These are phyloP conservation scores for Prosapia bicincta DNA, from an alignment of 2,888 invertebrate genomes.

Conservation along the genomic window DNA sequence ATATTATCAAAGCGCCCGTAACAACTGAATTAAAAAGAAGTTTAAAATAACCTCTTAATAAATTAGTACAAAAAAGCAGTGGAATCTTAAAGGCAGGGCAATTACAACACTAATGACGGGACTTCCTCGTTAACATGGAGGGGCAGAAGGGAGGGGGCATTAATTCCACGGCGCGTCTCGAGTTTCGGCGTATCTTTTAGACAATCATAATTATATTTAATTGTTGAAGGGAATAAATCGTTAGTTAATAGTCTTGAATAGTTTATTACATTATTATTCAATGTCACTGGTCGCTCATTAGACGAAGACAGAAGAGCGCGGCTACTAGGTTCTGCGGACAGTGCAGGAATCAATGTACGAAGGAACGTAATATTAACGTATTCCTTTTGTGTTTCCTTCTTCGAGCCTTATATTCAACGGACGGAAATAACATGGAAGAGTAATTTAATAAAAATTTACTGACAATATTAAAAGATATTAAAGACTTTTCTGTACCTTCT, in stretches of 20 bases:
- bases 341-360: too few relatives aligned
- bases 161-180: background rate
- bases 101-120: background rate
- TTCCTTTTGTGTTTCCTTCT: too few relatives aligned
- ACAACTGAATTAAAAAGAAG: background rate
- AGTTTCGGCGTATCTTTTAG: background rate
- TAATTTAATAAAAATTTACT: too few relatives aligned
- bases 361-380: too few relatives aligned
- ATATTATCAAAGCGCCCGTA: background rate
- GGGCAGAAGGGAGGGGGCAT: background rate
- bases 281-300: background rate
- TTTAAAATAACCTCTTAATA: background rate
- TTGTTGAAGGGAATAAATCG: background rate
- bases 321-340: too few relatives aligned
- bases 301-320: background rate
- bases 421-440: too few relatives aligned
- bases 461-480: too few relatives aligned
- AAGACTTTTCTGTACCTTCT: too few relatives aligned
- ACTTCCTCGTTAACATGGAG: background rate
- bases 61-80: background rate
- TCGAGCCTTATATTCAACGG: too few relatives aligned
- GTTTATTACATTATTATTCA: background rate
- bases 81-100: background rate
- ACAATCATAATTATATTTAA: constrained; percentile 2
- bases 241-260: background rate